These are phyloP conservation scores for Ommatoiulus sabulosus DNA, from an alignment of 2,888 invertebrate species.

Conservation along the genomic window DNA sequence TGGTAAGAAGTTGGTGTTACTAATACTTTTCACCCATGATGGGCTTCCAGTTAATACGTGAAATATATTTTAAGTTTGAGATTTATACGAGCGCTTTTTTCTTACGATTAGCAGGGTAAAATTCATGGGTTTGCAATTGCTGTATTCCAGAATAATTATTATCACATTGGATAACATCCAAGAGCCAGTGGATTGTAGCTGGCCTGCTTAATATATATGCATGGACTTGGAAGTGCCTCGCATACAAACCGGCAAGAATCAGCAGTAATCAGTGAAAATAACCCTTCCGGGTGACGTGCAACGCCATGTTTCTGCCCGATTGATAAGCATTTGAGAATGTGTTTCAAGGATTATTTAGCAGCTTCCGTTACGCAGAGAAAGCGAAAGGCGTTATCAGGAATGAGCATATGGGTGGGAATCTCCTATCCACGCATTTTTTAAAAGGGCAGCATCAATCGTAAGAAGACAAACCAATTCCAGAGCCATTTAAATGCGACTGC, in stretches of 20 bases:
- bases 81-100: constrained; percentile 12
- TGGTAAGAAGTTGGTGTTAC: constrained; percentile 8
- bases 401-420: constrained; percentile 9
- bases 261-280: not conserved
- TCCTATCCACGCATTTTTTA: not conserved
- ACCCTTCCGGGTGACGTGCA: not conserved
- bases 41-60: constrained; percentile 13
- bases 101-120: not conserved
- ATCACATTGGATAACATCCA: not conserved
- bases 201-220: not conserved
- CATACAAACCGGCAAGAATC: not conserved
- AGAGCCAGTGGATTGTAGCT: not conserved
- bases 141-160: not conserved
- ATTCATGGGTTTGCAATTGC: not conserved
- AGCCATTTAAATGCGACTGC: constrained; percentile 33
- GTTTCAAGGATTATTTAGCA: constrained; percentile 8
- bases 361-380: not conserved
- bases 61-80: constrained; percentile 14
- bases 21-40: constrained; percentile 21
- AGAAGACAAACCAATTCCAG: constrained; percentile 40
- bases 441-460: constrained; percentile 18
- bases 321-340: not conserved
- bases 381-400: not conserved
- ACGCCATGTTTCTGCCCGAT: not conserved
- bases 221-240: not conserved